Percentiles rank a stretch among this genome's conserved stretches.
Evolutionary conservation across 1,140 invertebrate species (phyloP).

Genomic region (Bathynomus jamesi): DNA sequence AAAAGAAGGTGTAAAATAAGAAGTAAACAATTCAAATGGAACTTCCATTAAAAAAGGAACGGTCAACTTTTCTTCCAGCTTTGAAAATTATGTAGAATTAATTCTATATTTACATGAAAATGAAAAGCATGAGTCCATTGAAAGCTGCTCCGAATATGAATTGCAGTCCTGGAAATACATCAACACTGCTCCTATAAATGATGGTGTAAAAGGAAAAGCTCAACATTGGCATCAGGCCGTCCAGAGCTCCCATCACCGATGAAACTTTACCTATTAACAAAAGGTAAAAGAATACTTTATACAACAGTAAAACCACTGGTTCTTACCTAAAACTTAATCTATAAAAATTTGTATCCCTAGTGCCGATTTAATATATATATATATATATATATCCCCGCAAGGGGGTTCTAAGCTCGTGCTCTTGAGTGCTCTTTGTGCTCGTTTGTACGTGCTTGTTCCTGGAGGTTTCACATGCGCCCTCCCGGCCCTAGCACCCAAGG

Average conservation of each 20-base stretch:
- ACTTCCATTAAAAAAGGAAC: not conserved
- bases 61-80: not conserved
- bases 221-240: constrained; percentile 34
- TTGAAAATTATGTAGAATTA: too few species aligned
- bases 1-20: not conserved
- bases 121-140: constrained; percentile 23
- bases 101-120: constrained; percentile 27
- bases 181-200: constrained; percentile 29
- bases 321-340: too few species aligned
- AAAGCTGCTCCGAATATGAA: constrained; percentile 26
- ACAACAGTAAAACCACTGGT: too few species aligned
- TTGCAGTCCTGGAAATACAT: constrained; percentile 21
- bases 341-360: too few species aligned
- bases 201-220: constrained; percentile 27
- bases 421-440: too few species aligned
- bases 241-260: constrained; percentile 30
- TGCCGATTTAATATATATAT: too few species aligned
- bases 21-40: not conserved
- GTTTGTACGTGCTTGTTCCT: too few species aligned
- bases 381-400: too few species aligned
- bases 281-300: too few species aligned
- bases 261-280: constrained; percentile 28
- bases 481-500: too few species aligned
- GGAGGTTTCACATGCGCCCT: too few species aligned
- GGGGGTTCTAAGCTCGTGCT: too few species aligned